Conservation (phyloP, 2,113 vertebrate genomes). For the Xiphophorus hellerii region DNA sequence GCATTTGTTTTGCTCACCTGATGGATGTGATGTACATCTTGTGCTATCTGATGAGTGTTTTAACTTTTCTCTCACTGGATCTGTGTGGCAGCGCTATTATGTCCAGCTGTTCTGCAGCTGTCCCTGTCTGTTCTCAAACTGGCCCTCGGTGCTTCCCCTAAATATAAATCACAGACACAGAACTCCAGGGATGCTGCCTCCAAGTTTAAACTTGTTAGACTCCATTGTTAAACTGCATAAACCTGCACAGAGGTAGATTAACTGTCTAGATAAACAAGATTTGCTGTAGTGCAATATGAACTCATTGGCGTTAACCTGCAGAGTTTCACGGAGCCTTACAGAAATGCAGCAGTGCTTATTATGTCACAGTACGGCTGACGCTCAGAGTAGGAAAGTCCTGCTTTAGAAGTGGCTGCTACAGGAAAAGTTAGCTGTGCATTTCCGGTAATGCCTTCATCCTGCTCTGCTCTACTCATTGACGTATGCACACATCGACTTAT, state of each 20-base stretch:
- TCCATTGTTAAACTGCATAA: no score
- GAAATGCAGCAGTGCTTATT: no score
- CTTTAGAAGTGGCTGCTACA: background rate
- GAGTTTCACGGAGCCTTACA: no score
- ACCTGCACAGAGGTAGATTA: no score
- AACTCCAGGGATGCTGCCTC: background rate
- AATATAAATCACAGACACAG: background rate
- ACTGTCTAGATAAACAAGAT: no score
- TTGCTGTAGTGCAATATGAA: background rate
- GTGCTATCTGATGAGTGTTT: no score
- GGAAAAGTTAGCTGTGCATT: background rate
- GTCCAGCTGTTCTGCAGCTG: conserved; percentile 36
- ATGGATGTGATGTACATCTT: no score
- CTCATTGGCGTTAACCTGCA: no score
- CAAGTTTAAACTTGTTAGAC: background rate
- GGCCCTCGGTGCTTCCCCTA: background rate
- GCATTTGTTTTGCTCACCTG: no score
- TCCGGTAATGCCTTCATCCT: conserved; percentile 9
- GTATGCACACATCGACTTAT: background rate
- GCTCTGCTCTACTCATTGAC: background rate
- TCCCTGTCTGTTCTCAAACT: background rate
- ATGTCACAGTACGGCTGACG: no score
- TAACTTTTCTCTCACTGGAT: background rate
- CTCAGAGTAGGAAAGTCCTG: background rate
- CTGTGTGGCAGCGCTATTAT: conserved; percentile 14